Base-by-base conservation (phyloP, 2,888 invertebrate genomes). In the Agrochola circellaris region DNA sequence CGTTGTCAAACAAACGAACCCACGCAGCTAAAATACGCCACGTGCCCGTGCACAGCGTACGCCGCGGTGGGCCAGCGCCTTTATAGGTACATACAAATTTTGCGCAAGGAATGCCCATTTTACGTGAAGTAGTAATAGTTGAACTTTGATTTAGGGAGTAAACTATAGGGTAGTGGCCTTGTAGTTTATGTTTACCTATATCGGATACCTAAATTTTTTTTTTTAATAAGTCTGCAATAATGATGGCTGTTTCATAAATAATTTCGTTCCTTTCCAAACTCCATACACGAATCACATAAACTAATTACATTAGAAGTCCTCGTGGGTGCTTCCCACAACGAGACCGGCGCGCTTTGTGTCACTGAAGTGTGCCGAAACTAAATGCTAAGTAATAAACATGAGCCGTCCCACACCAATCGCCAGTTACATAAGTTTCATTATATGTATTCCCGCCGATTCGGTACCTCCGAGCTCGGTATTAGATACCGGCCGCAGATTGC, bases 311-410 rank as follows among this genome's bases (percentile, higher is more conserved):
- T 23, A 11, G 15, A 20, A 56, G 8, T 6, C 9, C 13, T 51
- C 23, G 26, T 13, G 30, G 20, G 69, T n/a, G 7, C 11, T 38
- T 15, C 30, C 8, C 30, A 13, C 26, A 56, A 30, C 3, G 15
- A 20, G 11, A 17, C 17, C 42, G 20, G 17, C 8, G 17, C 58
- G 23, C 30, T 34, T 34, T 65, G 0, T 45, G 15, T 60, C 38
- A 34, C 26, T 26, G 23, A 34, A 34, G 13, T 20, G 23, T 60
- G 13, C 54, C 26, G 2, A 48, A 66, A 61, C 45, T 48, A 67
- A 77, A 61, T 42, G 11, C 20, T 15, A 20, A 56, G 75, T 66
- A 67, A 58, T 51, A 73, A 78, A 58, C 48, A 20, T 51, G 56
- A n/a, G 23, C 26, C 56, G 30, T 13, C 45, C 54, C 48, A 17